These are phyloP conservation scores for Drosophila nigricruria DNA, from an alignment of 2,888 invertebrate species.

Conservation along the genomic window DNA sequence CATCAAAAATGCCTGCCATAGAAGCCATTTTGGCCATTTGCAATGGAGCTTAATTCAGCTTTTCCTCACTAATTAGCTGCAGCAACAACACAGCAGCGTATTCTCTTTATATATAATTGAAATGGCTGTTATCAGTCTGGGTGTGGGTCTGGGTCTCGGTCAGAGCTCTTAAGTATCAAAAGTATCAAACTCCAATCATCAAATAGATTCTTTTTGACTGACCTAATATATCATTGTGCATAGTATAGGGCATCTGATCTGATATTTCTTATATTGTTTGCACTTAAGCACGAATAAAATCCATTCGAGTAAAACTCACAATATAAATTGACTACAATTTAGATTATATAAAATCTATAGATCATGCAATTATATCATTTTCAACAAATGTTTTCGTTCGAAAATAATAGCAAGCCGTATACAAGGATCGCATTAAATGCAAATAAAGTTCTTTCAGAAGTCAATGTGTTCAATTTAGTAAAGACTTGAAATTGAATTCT, in stretches of 20 bases:
- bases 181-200: neutral
- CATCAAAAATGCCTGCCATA: constrained; percentile 39
- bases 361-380: neutral
- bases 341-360: neutral
- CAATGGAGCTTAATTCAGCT: constrained; percentile 65
- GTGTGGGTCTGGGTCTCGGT: neutral
- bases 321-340: neutral
- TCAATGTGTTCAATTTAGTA: too few relatives aligned
- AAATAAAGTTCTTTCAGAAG: too few relatives aligned
- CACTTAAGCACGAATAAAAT: neutral
- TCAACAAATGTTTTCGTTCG: too few relatives aligned
- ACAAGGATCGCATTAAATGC: too few relatives aligned
- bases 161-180: neutral
- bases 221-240: too few relatives aligned
- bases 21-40: constrained; percentile 56
- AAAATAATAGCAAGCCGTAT: too few relatives aligned
- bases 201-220: neutral
- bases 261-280: too few relatives aligned
- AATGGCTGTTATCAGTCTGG: neutral
- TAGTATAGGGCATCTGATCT: too few relatives aligned
- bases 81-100: neutral
- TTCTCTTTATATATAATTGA: neutral
- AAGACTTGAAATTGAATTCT: too few relatives aligned
- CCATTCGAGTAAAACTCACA: neutral
- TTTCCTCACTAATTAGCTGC: constrained; percentile 54